These are phyloP conservation scores for Leuciscus idus DNA, from an alignment of 2,113 vertebrate genomes.

Conservation along the genomic window DNA sequence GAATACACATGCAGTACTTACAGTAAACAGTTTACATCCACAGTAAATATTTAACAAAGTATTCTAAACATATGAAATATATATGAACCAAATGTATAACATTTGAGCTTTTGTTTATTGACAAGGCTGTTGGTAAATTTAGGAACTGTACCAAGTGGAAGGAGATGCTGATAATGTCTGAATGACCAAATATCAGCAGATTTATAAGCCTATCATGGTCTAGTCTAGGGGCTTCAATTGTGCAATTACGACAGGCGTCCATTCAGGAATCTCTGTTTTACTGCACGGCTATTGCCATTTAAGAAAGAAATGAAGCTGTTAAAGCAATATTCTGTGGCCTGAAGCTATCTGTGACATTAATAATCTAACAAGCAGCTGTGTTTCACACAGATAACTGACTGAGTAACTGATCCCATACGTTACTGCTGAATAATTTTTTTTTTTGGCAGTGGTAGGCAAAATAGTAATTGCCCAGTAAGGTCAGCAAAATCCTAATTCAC, in stretches of 20 bases:
- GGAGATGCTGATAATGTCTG: not conserved
- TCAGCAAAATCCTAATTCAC: not conserved
- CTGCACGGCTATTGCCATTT: not conserved
- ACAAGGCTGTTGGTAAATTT: not conserved
- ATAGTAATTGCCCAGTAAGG: not conserved
- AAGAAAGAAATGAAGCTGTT: not conserved
- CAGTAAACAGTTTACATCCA: too few relatives aligned
- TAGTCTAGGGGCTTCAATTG: not conserved
- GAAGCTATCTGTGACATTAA: not conserved
- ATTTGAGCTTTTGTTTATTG: not conserved
- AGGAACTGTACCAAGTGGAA: not conserved
- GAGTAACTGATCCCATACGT: not conserved
- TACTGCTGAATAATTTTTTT: not conserved
- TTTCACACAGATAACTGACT: not conserved
- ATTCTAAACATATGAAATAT: too few relatives aligned
- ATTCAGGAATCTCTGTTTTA: not conserved
- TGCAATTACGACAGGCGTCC: not conserved
- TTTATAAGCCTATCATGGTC: not conserved
- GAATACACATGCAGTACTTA: too few relatives aligned
- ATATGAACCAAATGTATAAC: not conserved
- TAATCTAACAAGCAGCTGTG: not conserved
- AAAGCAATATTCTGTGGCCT: constrained; percentile 1
- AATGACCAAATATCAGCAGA: not conserved
- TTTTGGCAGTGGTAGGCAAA: not conserved
- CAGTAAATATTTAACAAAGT: too few relatives aligned